Conservation (phyloP, 2,888 invertebrate species). For the Ernsta delagoae region DNA sequence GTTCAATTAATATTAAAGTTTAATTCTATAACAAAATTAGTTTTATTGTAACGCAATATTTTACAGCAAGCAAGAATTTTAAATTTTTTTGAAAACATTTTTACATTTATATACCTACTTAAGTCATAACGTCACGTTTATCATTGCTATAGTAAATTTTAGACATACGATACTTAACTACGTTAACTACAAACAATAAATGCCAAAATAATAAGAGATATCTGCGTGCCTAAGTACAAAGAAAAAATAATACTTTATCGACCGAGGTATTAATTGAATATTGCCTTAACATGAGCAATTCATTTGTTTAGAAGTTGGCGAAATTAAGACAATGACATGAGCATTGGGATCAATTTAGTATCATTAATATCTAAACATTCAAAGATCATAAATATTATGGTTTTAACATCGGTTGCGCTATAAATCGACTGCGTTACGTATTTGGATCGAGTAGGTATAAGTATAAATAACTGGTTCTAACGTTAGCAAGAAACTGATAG, state of each 20-base stretch:
- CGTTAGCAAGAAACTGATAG: slow-evolving; percentile 1
- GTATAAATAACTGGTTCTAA: slow-evolving; percentile 6
- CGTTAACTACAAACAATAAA: too few species aligned
- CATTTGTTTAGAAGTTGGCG: not conserved
- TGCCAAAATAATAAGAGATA: too few species aligned
- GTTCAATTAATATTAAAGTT: too few species aligned
- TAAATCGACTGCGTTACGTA: slow-evolving; percentile 61
- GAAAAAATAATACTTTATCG: not conserved
- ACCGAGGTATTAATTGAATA: slow-evolving; percentile 16
- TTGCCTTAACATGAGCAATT: slow-evolving; percentile 11
- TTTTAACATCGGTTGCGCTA: slow-evolving; percentile 56
- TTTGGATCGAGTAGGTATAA: slow-evolving; percentile 46
- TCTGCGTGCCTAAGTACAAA: not conserved
- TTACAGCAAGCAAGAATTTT: too few species aligned
- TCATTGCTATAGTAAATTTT: too few species aligned
- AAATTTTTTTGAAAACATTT: too few species aligned
- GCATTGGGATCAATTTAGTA: slow-evolving; percentile 42
- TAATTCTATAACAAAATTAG: too few species aligned
- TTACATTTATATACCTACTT: too few species aligned
- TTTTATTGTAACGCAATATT: too few species aligned
- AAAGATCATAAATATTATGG: slow-evolving; percentile 64
- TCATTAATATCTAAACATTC: slow-evolving; percentile 50
- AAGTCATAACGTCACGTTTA: too few species aligned
- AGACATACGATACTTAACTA: too few species aligned
- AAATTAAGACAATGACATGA: slow-evolving; percentile 23